These are phyloP conservation scores for Cantharis flavilabris DNA, from an alignment of 2,888 invertebrate species.

Conservation along the genomic window DNA sequence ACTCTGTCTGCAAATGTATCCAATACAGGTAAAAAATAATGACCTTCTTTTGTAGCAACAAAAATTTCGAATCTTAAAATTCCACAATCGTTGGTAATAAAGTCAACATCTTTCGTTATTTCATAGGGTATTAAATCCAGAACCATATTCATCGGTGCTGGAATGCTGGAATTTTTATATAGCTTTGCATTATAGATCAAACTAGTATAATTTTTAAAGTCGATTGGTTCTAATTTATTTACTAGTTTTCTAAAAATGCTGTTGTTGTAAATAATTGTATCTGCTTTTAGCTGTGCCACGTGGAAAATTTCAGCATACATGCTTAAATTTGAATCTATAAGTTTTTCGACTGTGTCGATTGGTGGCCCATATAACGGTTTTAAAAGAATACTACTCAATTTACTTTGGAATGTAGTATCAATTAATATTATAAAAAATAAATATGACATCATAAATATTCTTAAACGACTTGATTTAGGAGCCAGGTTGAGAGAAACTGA, in stretches of 20 bases:
- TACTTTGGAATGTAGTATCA: neutral
- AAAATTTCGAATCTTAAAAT: neutral
- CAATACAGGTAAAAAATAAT: neutral
- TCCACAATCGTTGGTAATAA: neutral
- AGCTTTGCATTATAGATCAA: neutral
- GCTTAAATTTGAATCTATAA: neutral
- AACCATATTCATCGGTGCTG: neutral
- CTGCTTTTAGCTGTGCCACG: neutral
- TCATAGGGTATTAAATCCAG: neutral
- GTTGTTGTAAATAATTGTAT: neutral
- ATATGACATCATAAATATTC: neutral
- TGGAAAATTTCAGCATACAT: neutral
- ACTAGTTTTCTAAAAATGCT: neutral
- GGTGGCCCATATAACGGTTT: neutral
- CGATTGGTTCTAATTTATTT: neutral
- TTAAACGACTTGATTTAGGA: neutral
- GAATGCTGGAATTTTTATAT: neutral
- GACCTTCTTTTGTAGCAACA: neutral
- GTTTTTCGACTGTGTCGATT: neutral
- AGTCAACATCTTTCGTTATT: neutral
- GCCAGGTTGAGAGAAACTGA: neutral
- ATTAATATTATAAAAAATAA: neutral
- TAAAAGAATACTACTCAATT: neutral
- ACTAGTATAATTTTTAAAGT: neutral
- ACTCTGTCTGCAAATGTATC: neutral